Percentiles rank a stretch among this genome's conserved stretches.
Evolutionary conservation across 2,113 vertebrate genomes (phyloP).

Genomic region (Prinia subflava): DNA sequence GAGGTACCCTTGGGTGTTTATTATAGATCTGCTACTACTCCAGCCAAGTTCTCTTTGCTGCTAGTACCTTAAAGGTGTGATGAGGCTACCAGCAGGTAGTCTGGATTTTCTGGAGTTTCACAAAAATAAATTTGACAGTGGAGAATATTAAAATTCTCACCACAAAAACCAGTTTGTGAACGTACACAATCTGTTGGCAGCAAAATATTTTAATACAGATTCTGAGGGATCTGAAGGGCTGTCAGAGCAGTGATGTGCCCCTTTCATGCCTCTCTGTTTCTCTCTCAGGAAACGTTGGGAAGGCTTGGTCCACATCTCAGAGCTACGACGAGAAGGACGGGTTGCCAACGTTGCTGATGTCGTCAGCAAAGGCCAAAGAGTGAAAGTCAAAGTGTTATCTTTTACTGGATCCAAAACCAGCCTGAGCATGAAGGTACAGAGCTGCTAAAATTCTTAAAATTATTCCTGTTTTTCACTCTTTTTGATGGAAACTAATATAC

Average conservation of each 20-base stretch:
- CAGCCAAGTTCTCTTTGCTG: neutral
- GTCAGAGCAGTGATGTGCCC: neutral
- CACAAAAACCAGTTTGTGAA: neutral
- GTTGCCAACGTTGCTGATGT: constrained; percentile 97
- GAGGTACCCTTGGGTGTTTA: constrained; percentile 70
- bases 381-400: constrained; percentile 96
- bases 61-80: neutral
- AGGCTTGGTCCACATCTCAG: constrained; percentile 96
- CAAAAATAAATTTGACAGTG: rapidly evolving
- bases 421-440: constrained; percentile 95
- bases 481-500: neutral
- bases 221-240: neutral
- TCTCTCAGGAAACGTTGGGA: constrained; percentile 92
- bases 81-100: rapidly evolving
- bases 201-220: neutral
- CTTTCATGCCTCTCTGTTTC: neutral
- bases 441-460: neutral
- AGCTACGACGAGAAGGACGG: constrained; percentile 91
- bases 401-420: constrained; percentile 99
- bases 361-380: constrained; percentile 96
- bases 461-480: rapidly evolving
- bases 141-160: neutral
- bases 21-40: rapidly evolving
- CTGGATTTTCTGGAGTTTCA: neutral
- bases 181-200: rapidly evolving